phyloP scores from a whole-genome alignment of 2,888 invertebrate species.

The Poecilobothrus nobilitatus region DNA sequence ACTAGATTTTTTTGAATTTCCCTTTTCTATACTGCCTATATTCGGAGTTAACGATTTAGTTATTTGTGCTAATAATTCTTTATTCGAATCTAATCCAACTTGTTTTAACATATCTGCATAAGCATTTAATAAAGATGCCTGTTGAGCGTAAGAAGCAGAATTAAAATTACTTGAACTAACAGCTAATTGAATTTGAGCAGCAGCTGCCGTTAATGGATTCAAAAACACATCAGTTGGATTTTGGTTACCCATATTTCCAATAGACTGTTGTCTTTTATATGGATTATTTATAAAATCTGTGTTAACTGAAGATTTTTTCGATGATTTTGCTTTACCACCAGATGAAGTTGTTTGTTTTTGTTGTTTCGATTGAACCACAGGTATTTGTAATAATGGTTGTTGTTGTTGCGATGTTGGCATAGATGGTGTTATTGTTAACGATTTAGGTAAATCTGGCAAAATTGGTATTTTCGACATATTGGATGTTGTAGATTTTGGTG shows the following conservation, averaged over 20 bases:
- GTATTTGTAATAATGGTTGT: not conserved
- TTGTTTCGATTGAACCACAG: slow-evolving; percentile 14
- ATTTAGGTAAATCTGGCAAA: slow-evolving; percentile 30
- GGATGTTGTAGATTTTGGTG: slow-evolving; percentile 14
- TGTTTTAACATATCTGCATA: slow-evolving; percentile 26
- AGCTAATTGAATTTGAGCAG: slow-evolving; percentile 20
- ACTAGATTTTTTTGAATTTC: slow-evolving; percentile 22
- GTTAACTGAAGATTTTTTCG: slow-evolving; percentile 16
- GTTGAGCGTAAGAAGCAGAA: slow-evolving; percentile 25
- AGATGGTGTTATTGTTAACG: slow-evolving; percentile 30
- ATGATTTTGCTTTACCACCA: slow-evolving; percentile 15
- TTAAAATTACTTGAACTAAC: slow-evolving; percentile 23
- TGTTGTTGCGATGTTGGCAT: slow-evolving; percentile 11
- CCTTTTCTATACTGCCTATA: not conserved
- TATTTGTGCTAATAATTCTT: slow-evolving; percentile 24
- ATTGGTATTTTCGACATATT: slow-evolving; percentile 17
- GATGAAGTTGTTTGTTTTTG: slow-evolving; percentile 13
- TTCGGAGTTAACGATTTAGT: slow-evolving; percentile 24
- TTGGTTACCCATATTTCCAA: slow-evolving; percentile 14
- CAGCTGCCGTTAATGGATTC: slow-evolving; percentile 13
- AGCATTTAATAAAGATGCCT: slow-evolving; percentile 24
- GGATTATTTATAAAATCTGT: slow-evolving; percentile 7
- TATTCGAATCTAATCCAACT: slow-evolving; percentile 20
- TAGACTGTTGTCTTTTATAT: slow-evolving; percentile 12
- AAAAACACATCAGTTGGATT: slow-evolving; percentile 16